Base-by-base conservation (phyloP, 1,140 invertebrate species). In the Amyelois transitella region DNA sequence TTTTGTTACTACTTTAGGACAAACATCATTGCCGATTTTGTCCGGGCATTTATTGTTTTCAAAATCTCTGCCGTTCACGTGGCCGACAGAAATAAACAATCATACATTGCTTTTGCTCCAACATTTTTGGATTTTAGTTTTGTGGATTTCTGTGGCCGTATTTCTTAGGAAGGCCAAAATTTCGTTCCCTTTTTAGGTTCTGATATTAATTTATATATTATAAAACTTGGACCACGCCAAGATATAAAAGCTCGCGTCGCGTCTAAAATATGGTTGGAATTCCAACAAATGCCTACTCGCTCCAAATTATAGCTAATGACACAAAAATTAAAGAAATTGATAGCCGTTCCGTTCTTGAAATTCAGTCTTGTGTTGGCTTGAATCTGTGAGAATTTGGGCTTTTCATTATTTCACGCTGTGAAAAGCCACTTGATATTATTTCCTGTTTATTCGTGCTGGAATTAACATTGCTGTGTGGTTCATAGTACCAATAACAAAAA, bases 271-370 rank as follows among this genome's bases (percentile, higher is more conserved):
- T 80, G 67, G 70, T 57, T 66, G 53, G 72, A 81, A 84, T 84
- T 81, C 72, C 72, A 72, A 68, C 74, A 72, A 79, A 79, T 80
- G 77, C 75, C 73, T 81, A 67, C 76, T 73, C 74, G 62, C 70
- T 68, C 67, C 71, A 75, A 75, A 77, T 80, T 79, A 81, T 77
- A 72, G 72, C 71, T 81, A 83, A 83, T 83, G 77, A 83, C 74
- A 78, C 66, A 74, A 75, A 77, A 76, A 76, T 80, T 76, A 78
- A 69, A 58, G 53, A 45, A 66, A 72, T 64, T 58, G 50, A 64
- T 62, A 49, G 47, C 44, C 18, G 51, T 50, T 45, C 54, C 45
- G n/a, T n/a, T 52, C 32, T 58, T 61, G 43, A 20, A 18, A 21
- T 48, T 48, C 5, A 21, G 45, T 48, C 20, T 48, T 22, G 18